Conservation (phyloP, 2,888 invertebrate species). For the Cryptosula pallasiana region DNA sequence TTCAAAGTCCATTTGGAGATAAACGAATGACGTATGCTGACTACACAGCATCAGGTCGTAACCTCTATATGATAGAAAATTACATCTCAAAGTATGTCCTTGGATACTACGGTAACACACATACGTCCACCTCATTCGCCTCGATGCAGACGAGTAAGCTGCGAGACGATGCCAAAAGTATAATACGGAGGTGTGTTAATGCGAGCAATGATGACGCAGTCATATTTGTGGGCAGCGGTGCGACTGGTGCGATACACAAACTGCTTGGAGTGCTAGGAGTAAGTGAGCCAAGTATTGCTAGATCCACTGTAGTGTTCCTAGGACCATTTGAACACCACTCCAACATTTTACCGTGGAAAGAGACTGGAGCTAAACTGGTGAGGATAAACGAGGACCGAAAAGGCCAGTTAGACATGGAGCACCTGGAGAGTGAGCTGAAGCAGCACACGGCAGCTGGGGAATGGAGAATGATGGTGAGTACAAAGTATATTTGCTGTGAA, state of each 20-base stretch:
- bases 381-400: constrained; percentile 31
- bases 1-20: constrained; percentile 13
- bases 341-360: constrained; percentile 29
- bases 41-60: constrained; percentile 13
- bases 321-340: constrained; percentile 29
- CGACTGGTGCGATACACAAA: constrained; percentile 26
- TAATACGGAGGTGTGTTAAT: constrained; percentile 23
- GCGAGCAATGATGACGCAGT: constrained; percentile 27
- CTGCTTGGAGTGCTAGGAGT: constrained; percentile 25
- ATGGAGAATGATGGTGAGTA: constrained; percentile 1
- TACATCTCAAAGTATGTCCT: constrained; percentile 73
- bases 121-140: constrained; percentile 75
- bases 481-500: too few relatives aligned
- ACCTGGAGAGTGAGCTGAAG: constrained; percentile 31
- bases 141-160: constrained; percentile 81
- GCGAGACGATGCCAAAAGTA: constrained; percentile 62
- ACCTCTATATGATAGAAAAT: constrained; percentile 76
- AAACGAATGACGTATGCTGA: constrained; percentile 21
- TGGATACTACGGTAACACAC: constrained; percentile 70
- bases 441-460: constrained; percentile 15
- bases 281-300: constrained; percentile 29
- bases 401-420: constrained; percentile 32
- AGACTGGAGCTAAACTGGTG: constrained; percentile 26
- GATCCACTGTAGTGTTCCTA: constrained; percentile 26
- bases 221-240: constrained; percentile 29